Base-by-base conservation (phyloP, 2,888 invertebrate genomes). In the Cheilosia scutellata region DNA sequence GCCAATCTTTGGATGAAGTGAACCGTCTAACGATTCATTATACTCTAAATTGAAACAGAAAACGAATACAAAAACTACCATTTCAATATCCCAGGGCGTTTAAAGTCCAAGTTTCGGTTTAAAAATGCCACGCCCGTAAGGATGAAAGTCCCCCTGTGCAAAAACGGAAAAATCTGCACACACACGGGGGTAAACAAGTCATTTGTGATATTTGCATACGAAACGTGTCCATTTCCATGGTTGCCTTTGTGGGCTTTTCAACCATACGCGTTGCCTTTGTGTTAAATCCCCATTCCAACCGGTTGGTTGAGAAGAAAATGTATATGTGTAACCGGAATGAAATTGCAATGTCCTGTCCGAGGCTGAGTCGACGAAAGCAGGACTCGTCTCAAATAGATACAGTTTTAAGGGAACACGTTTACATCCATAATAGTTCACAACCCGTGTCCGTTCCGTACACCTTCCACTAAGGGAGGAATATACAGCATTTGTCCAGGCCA, bases 181-280 rank as follows among this genome's bases (percentile, higher is more conserved):
- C n/a, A 31, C 53, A 53, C 31, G 55, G 63, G 42, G 25, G 76
- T 57, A 75, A 82, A 63, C 76, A 77, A 77, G 66, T 82, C 71
- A 82, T 82, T 82, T 82, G 66, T 65, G 42, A 62, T 82, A 82
- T 82, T 82, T 82, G 82, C 82, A 77, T 76, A 65, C 51, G 65
- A 76, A 82, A 65, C 82, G 76, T 82, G 82, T 76, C 65, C 76
- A 70, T 58, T 63, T 55, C 51, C 27, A 65, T 65, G 63, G 40
- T 11, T 55, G 11, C 40, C 25, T 62, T 47, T 60, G 53, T 57
- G 31, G 20, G 33, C 40, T 49, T 51, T 16, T 44, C 27, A 1
- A 51, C 27, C 51, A 51, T 29, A n/a, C 31, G 9, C 6, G 20
- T 66, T 20, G 13, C 31, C 27, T 25, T 9, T 44, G 16, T 55